These are phyloP conservation scores for Haliclystus octoradiatus DNA, from an alignment of 30 jellyfish, hydroid and myxozoan genomes.

Conservation along the genomic window DNA sequence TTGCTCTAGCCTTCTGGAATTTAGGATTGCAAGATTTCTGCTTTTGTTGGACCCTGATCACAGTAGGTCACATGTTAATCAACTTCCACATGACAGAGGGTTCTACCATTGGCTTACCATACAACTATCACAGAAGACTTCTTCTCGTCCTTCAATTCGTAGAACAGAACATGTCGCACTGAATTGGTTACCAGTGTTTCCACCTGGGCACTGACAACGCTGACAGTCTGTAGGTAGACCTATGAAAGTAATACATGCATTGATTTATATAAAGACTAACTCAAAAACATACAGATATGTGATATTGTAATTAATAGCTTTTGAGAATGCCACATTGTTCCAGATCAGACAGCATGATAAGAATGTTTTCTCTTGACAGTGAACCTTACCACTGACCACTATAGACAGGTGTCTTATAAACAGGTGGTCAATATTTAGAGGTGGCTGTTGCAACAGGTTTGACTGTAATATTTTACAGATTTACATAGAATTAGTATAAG, in stretches of 20 bases:
- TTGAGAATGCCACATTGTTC: too few relatives aligned
- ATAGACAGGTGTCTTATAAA: not conserved
- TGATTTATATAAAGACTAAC: not conserved
- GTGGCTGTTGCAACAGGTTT: not conserved
- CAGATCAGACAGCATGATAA: not conserved
- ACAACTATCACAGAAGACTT: slow-evolving; percentile 67
- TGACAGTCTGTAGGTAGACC: slow-evolving; percentile 81
- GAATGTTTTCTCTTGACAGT: not conserved
- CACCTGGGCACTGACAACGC: slow-evolving; percentile 96
- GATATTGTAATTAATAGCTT: too few relatives aligned
- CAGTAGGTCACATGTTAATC: too few relatives aligned
- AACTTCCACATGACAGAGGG: too few relatives aligned
- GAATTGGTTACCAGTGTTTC: slow-evolving; percentile 93
- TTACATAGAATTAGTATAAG: too few relatives aligned
- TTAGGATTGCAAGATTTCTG: too few relatives aligned
- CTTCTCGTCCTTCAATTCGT: slow-evolving; percentile 5
- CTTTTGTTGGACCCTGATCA: too few relatives aligned
- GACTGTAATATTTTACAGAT: too few relatives aligned
- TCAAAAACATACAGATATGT: too few relatives aligned
- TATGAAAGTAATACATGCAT: slow-evolving; percentile 1
- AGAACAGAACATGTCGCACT: slow-evolving; percentile 62
- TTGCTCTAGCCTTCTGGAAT: too few relatives aligned
- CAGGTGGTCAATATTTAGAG: not conserved
- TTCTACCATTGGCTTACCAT: slow-evolving; percentile 21
- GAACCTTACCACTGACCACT: not conserved